Evolutionary conservation across 1,140 invertebrate species (phyloP).

Genomic region (Saxidomus purpurata): DNA sequence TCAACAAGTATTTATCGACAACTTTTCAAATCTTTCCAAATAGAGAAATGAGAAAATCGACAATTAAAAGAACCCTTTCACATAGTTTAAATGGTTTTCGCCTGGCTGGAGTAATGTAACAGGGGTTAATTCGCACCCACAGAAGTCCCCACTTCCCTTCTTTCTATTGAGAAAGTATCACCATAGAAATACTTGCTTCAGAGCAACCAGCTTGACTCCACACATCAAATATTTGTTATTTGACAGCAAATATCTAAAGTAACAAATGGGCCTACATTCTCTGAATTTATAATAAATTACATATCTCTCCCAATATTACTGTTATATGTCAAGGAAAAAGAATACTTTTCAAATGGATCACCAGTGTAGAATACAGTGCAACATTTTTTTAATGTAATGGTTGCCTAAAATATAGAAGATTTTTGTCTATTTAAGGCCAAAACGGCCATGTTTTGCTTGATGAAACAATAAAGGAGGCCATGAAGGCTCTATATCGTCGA

Average conservation of each 20-base stretch:
- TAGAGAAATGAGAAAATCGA: slow-evolving; percentile 50
- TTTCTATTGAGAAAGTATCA: slow-evolving; percentile 15
- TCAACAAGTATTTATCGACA: slow-evolving; percentile 51
- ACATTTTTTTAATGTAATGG: neutral
- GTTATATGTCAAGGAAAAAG: too few relatives aligned
- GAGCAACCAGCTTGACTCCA: slow-evolving; percentile 31
- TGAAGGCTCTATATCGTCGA: too few relatives aligned
- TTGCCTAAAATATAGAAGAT: neutral
- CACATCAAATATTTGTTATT: neutral
- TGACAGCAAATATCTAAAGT: slow-evolving; percentile 23
- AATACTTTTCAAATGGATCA: too few relatives aligned
- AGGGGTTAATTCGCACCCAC: slow-evolving; percentile 59
- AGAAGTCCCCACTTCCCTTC: slow-evolving; percentile 40
- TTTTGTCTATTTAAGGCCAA: neutral
- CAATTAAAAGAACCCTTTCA: slow-evolving; percentile 19
- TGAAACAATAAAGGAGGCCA: too few relatives aligned
- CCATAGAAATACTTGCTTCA: neutral
- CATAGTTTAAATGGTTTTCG: neutral
- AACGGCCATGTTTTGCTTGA: too few relatives aligned
- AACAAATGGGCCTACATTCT: neutral
- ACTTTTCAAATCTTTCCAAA: slow-evolving; percentile 16
- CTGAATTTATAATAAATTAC: neutral
- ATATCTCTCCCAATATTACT: neutral
- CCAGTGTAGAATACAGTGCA: neutral
- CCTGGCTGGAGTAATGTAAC: slow-evolving; percentile 5